Percentiles rank a stretch among this genome's conserved stretches.
Evolutionary conservation across 2,113 vertebrate species (phyloP).

Genomic region (Otolemur garnettii): DNA sequence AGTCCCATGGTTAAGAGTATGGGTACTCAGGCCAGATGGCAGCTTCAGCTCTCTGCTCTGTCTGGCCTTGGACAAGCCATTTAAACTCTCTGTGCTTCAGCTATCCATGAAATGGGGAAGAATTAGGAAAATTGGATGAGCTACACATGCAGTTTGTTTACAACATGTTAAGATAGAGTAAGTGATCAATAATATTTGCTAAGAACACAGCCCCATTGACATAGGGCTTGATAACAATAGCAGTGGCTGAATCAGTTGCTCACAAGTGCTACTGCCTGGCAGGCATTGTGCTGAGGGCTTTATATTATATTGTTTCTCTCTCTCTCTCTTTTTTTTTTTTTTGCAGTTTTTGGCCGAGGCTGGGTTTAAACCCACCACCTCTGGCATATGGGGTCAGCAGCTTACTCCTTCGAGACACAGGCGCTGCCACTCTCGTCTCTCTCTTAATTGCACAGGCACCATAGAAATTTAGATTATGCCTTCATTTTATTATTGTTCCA

Average conservation of each 20-base stretch:
- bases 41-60: background rate
- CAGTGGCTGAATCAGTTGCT: background rate
- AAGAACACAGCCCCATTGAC: background rate
- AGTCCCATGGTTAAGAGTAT: background rate
- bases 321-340: too few species aligned
- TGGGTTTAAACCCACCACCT: too few species aligned
- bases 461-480: background rate
- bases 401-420: too few species aligned
- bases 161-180: background rate
- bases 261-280: background rate
- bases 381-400: too few species aligned
- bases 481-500: slow-evolving; percentile 5
- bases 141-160: background rate
- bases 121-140: background rate
- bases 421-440: background rate
- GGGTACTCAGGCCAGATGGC: background rate
- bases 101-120: background rate
- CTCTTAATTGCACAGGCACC: background rate
- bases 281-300: background rate
- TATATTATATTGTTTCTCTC: background rate
- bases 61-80: background rate
- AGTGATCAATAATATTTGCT: background rate
- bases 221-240: background rate
- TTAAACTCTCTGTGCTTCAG: slow-evolving; percentile 7
- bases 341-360: too few species aligned